Percentiles rank a stretch among this genome's conserved stretches.
Evolutionary conservation across 2,797 vertebrate genomes (phyloP).

Genomic region (Chrysocyon brachyurus): DNA sequence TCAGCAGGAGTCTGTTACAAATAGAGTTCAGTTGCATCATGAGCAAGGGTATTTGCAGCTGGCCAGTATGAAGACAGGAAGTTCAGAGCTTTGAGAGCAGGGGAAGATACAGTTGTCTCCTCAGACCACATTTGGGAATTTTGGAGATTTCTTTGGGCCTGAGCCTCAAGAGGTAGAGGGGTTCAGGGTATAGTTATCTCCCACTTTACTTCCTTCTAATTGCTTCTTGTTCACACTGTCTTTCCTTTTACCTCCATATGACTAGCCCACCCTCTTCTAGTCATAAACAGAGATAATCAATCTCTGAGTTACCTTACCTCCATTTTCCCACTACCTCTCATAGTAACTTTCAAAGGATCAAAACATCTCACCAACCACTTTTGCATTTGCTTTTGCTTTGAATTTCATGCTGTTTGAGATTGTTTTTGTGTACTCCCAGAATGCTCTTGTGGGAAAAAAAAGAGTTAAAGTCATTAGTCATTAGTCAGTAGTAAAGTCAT

Average conservation of each 20-base stretch:
- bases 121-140: not conserved
- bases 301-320: not conserved
- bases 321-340: not conserved
- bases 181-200: not conserved
- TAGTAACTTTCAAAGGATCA: conserved; percentile 59
- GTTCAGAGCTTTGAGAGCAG: not conserved
- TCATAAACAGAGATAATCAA: conserved; percentile 38
- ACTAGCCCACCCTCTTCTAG: not conserved
- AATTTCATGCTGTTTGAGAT: conserved; percentile 54
- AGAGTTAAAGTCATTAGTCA: conserved; percentile 13
- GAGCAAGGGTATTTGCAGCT: not conserved
- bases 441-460: not conserved
- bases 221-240: not conserved
- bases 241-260: not conserved
- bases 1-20: not conserved
- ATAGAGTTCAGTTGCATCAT: not conserved
- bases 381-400: conserved; percentile 69
- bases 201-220: conserved; percentile 15
- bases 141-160: conserved; percentile 33
- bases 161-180: not conserved
- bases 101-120: not conserved
- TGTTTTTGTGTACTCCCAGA: conserved; percentile 56
- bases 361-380: conserved; percentile 48
- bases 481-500: too few relatives aligned
- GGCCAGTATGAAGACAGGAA: not conserved